Base-by-base conservation (phyloP, 2,113 vertebrate genomes). In the Gopherus flavomarginatus region DNA sequence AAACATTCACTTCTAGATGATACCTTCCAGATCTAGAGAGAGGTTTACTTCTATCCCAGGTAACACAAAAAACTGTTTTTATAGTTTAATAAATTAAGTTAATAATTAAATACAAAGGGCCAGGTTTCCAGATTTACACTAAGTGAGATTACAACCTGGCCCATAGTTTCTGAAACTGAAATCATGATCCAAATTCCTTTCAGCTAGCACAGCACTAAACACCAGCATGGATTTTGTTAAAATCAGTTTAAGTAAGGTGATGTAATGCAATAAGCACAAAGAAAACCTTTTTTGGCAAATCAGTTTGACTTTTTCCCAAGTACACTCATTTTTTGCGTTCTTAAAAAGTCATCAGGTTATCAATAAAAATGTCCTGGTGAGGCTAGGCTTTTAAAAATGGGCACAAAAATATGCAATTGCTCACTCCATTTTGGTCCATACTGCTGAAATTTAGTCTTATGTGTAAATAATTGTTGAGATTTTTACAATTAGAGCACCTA, bases 21-120 rank as follows among this genome's bases (percentile, higher is more conserved):
- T 87, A 89, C 53, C 13, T 92, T 92, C 8, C 50, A 83, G n/a
- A 86, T 8, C 6, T 92, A 77, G 80, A 88, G 38, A 77, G 57
- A 84, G 86, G 4, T 84, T 86, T 62, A 85, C 6, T 52, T 84
- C 53, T 75, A 31, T 11, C n/a, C 54, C 81, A 38, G 59, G 57
- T 14, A 88, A 52, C 49, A 77, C 22, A 89, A 94, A 86, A 1
- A 1, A 69, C 38, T 44, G 38, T 77, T 77, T 77, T 44, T 77
- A 44, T 77, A 77, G 5, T 77, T 77, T 77, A 77, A 44, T 77
- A 77, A 77, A 44, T 26, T 6, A 69, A 80, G 19, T 8, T 29
- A 21, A 2, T 14, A 82, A 83, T 94, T 82, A 85, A 83, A 35
- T 11, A 52, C 52, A 84, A 86, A 5, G 4, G 47, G 3, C 24